Percentiles rank a stretch among this genome's conserved stretches.
Conservation (phyloP, 2,888 invertebrate genomes). For the Melanostoma scalare region DNA sequence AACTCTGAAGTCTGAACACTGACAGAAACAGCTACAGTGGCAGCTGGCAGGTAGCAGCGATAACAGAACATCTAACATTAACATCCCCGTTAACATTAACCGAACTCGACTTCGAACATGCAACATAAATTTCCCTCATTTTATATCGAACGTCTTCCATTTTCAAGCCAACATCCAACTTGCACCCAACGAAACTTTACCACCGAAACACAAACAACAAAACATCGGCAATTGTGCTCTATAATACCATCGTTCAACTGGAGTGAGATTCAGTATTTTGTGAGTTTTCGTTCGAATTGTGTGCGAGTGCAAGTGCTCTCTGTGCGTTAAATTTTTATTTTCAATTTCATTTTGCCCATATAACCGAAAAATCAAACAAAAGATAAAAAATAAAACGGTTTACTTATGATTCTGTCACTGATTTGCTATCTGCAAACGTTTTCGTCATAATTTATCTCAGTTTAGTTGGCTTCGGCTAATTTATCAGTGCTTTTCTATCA, state of each 20-base stretch:
- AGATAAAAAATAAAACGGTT: slow-evolving; percentile 24
- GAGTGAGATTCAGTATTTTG: slow-evolving; percentile 60
- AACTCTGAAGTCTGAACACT: neutral
- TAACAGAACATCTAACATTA: neutral
- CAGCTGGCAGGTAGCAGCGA: too few species aligned
- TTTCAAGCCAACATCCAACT: neutral
- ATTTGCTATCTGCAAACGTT: slow-evolving; percentile 43
- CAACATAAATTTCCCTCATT: slow-evolving; percentile 5
- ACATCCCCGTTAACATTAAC: neutral
- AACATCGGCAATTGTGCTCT: slow-evolving; percentile 43
- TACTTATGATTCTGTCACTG: slow-evolving; percentile 30
- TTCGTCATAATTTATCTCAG: slow-evolving; percentile 16
- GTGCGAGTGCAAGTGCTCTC: slow-evolving; percentile 42
- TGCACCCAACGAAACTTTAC: neutral
- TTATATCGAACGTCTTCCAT: slow-evolving; percentile 23
- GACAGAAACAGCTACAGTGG: neutral
- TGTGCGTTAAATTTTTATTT: slow-evolving; percentile 25
- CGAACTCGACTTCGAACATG: neutral
- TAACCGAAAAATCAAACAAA: neutral
- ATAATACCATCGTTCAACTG: slow-evolving; percentile 44
- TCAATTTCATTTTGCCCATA: neutral
- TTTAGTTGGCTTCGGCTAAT: slow-evolving; percentile 12
- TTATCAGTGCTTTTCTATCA: slow-evolving; percentile 5
- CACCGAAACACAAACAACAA: slow-evolving; percentile 13
- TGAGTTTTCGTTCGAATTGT: slow-evolving; percentile 49